Percentiles rank a stretch among this genome's conserved stretches.
These are phyloP conservation scores for Acrossocheilus wenchowensis DNA, from an alignment of 2,797 vertebrate genomes.

Conservation along the genomic window DNA sequence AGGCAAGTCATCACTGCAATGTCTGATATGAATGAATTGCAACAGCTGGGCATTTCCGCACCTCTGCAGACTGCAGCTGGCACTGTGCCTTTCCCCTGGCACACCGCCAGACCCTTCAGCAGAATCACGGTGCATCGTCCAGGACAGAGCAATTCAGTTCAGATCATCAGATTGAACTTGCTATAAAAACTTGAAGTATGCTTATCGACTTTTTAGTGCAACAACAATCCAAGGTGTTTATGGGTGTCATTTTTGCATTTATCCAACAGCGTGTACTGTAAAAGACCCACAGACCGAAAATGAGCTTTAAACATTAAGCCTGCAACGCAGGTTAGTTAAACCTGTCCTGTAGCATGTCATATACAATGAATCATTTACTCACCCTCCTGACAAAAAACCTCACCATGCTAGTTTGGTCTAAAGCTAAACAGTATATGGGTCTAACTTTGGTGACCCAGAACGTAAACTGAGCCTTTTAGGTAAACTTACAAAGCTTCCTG, in stretches of 20 bases:
- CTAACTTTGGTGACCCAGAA: slow-evolving; percentile 41
- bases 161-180: slow-evolving; percentile 7
- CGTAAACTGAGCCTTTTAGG: slow-evolving; percentile 43
- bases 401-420: slow-evolving; percentile 24
- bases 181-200: slow-evolving; percentile 9
- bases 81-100: slow-evolving; percentile 55
- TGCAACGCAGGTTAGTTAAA: slow-evolving; percentile 8
- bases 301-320: slow-evolving; percentile 31
- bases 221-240: slow-evolving; percentile 20
- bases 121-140: slow-evolving; percentile 35
- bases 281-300: neutral
- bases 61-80: slow-evolving; percentile 50
- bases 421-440: slow-evolving; percentile 40
- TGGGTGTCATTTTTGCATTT: slow-evolving; percentile 19
- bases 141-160: slow-evolving; percentile 30
- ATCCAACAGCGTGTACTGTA: neutral
- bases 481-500: slow-evolving; percentile 44
- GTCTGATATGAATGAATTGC: slow-evolving; percentile 63
- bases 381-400: slow-evolving; percentile 44
- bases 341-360: slow-evolving; percentile 39
- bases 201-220: slow-evolving; percentile 29
- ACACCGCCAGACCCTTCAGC: slow-evolving; percentile 51
- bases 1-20: slow-evolving; percentile 57
- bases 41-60: slow-evolving; percentile 72
- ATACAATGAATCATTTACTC: slow-evolving; percentile 48